Conservation (phyloP, 1,140 invertebrate species). For the Acromyrmex charruanus region DNA sequence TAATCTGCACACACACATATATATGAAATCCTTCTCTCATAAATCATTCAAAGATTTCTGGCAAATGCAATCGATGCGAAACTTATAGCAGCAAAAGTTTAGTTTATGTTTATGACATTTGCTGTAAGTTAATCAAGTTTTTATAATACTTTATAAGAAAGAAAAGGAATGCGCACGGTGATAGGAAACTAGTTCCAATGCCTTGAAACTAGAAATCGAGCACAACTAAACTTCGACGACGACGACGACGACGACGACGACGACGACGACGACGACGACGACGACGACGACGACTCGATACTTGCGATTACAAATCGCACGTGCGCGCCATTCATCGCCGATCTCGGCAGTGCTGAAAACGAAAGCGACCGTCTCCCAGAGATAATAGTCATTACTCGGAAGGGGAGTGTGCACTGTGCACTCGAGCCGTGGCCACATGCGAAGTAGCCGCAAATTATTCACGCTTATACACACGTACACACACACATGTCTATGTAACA, state of each 20-base stretch:
- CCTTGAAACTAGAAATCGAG: conserved; percentile 17
- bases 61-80: not conserved
- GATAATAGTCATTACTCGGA: conserved; percentile 49
- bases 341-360: conserved; percentile 14
- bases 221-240: conserved; percentile 5
- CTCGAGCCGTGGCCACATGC: conserved; percentile 28
- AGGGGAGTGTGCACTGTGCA: not conserved
- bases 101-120: not conserved
- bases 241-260: too few relatives aligned
- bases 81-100: not conserved
- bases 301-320: conserved; percentile 19
- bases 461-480: not conserved
- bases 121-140: not conserved
- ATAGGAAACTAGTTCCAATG: not conserved
- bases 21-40: not conserved
- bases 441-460: conserved; percentile 48
- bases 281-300: not conserved
- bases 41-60: conserved; percentile 1
- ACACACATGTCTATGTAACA: not conserved
- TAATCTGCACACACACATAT: too few relatives aligned
- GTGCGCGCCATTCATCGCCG: conserved; percentile 22
- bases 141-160: not conserved
- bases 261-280: not conserved
- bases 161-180: not conserved
- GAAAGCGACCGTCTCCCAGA: conserved; percentile 20